A percentile compares a stretch with the other conserved stretches of the same genome.
Conservation (phyloP, 2,888 invertebrate species). For the Hofmannophila pseudospretella region DNA sequence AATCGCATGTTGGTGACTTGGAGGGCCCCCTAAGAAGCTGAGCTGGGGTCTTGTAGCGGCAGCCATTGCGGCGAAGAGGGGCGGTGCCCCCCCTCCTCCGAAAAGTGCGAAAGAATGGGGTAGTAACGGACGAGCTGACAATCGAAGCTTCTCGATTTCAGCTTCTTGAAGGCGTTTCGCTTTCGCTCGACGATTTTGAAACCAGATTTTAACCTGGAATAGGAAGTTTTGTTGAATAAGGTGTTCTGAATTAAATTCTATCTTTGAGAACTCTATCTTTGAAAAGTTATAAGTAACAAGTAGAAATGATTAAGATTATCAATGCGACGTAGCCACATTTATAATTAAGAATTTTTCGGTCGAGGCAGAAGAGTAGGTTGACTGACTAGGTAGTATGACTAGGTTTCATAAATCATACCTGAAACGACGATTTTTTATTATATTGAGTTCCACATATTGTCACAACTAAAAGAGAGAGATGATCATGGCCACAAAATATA, state of each 20-base stretch:
- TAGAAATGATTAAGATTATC: too few species aligned
- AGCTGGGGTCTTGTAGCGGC: conserved; percentile 81
- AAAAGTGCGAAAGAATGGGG: conserved; percentile 85
- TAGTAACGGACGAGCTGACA: conserved; percentile 88
- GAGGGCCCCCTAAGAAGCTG: conserved; percentile 76
- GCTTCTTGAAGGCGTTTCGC: conserved; percentile 98
- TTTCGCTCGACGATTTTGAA: conserved; percentile 95
- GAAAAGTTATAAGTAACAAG: background rate
- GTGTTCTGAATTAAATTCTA: background rate
- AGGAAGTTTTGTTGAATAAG: too few species aligned
- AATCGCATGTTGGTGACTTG: conserved; percentile 75
- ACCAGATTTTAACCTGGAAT: conserved; percentile 92
- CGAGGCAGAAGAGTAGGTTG: too few species aligned
- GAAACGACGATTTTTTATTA: too few species aligned
- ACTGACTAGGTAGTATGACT: too few species aligned
- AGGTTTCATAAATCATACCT: too few species aligned
- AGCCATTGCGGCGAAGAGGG: conserved; percentile 82
- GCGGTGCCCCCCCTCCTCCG: conserved; percentile 81
- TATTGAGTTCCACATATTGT: too few species aligned
- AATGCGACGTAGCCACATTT: too few species aligned
- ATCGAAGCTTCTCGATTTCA: conserved; percentile 92
- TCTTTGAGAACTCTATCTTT: background rate
- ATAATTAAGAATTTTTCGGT: too few species aligned
- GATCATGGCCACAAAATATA: too few species aligned
- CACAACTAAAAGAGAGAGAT: too few species aligned